Conservation (phyloP, 2,113 vertebrate species). For the Lepisosteus osseus region DNA sequence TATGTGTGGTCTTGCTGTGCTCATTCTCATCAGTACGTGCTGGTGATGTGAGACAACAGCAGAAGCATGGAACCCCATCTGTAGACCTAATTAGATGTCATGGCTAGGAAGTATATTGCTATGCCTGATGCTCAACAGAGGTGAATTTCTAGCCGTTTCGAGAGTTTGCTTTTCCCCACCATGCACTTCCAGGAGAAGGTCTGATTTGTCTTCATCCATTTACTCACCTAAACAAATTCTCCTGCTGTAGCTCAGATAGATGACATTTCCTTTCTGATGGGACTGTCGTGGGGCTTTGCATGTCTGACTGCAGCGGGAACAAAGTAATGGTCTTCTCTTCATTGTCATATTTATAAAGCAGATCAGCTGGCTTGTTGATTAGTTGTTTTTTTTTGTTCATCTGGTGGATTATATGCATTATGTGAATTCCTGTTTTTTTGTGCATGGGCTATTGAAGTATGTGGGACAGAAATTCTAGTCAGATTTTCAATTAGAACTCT, state of each 20-base stretch:
- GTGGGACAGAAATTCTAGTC: not conserved
- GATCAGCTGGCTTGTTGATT: not conserved
- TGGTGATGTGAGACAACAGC: not conserved
- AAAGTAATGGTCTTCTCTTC: constrained; percentile 8
- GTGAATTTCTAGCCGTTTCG: not conserved
- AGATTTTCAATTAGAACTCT: too few species aligned
- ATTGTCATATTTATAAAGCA: not conserved
- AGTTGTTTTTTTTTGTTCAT: not conserved
- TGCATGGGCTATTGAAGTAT: too few species aligned
- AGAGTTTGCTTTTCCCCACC: not conserved
- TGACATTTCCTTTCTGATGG: not conserved
- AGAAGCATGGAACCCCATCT: not conserved
- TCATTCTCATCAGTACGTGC: constrained; percentile 17
- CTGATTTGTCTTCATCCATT: constrained; percentile 1
- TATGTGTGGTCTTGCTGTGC: constrained; percentile 19
- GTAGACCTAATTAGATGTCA: constrained; percentile 24
- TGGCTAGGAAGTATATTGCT: constrained; percentile 13
- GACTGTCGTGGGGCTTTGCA: constrained; percentile 10
- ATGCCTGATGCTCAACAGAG: not conserved
- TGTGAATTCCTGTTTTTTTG: too few species aligned
- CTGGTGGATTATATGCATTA: not conserved
- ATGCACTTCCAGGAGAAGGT: constrained; percentile 2
- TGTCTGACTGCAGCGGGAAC: not conserved
- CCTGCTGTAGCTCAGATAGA: constrained; percentile 12
- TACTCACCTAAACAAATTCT: constrained; percentile 19